Base-by-base conservation (phyloP, 2,113 vertebrate genomes). In the Alouatta palliata region DNA sequence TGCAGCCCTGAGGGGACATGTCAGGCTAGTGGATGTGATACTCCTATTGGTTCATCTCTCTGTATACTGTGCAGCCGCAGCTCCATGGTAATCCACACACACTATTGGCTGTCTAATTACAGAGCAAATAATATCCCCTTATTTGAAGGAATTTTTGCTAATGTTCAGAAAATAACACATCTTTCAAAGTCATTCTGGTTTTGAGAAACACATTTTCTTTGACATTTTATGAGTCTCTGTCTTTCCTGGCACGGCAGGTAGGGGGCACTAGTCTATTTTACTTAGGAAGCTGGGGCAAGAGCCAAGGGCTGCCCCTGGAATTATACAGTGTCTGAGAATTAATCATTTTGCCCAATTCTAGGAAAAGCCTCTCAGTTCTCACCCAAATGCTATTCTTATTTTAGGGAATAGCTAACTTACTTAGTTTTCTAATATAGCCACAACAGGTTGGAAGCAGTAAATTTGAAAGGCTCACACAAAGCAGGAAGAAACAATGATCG, bases 191-290 rank as follows among this genome's bases (percentile, higher is more conserved):
- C 87, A 35, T 43, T 66, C 23, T 14, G 2, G 14, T 35, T 79
- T 61, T 10, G 30, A 27, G 37, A 87, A 87, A n/a, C 27, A 19
- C 45, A 1, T 83, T 61, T 91, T 61, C 3, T 54, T n/a, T 7
- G 3, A 30, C 52, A 52, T 52, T 52, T 52, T 52, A 2, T 4
- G 21, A 61, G 90, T 43, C 32, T 47, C 32, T 12, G 94, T 83
- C 56, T 68, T 95, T 77, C 89, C 86, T 66, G 0, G 4, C 3
- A 16, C 12, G 75, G 73, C 86, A 0, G 64, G 73, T 20, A 98
- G 97, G 82, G 96, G 97, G 97, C 91, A 5, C 76, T 43, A 32
- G 49, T 76, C 71, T 4, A 3, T 27, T 30, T 56, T 23, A 3
- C 25, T 54, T 27, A 3, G 83, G 61, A 83, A 87, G 54, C 80